A percentile compares a stretch with the other conserved stretches of the same genome.
Conservation (phyloP, 2,797 vertebrate genomes). For the Hyperoplus lanceolatus region DNA sequence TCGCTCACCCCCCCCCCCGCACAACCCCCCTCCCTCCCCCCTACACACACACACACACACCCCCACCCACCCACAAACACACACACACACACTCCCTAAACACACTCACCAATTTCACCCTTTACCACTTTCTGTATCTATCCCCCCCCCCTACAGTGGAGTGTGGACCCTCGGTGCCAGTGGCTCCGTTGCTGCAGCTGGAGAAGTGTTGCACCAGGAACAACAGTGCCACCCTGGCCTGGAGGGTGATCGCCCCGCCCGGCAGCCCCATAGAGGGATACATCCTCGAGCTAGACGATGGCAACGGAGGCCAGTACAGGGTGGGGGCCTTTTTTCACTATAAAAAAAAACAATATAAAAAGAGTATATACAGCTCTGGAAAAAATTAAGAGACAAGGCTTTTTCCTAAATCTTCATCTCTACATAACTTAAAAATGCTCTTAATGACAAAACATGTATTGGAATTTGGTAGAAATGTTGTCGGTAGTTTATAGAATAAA, state of each 20-base stretch:
- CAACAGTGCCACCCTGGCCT: constrained; percentile 97
- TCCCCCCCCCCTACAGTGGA: constrained; percentile 71
- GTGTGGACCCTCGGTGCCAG: constrained; percentile 86
- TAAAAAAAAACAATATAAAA: too few relatives aligned
- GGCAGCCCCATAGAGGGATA: constrained; percentile 93
- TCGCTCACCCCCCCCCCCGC: too few relatives aligned
- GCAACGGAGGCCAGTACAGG: constrained; percentile 96
- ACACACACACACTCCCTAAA: background rate
- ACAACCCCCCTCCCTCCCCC: background rate
- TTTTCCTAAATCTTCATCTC: too few relatives aligned
- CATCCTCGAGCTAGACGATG: constrained; percentile 97
- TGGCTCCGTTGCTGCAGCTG: constrained; percentile 93
- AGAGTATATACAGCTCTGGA: too few relatives aligned
- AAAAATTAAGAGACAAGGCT: too few relatives aligned
- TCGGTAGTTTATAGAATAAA: too few relatives aligned
- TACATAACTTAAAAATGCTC: too few relatives aligned
- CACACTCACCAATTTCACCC: background rate
- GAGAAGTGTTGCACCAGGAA: constrained; percentile 97
- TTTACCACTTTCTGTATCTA: constrained; percentile 4
- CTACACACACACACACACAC: too few relatives aligned
- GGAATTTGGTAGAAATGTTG: too few relatives aligned
- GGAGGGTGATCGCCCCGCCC: constrained; percentile 90
- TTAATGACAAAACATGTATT: too few relatives aligned
- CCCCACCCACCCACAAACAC: background rate
- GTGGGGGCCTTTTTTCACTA: constrained; percentile 77